A percentile compares a stretch with the other conserved stretches of the same genome.
phyloP scores from a whole-genome alignment of 2,113 vertebrate genomes.

The Proteles cristata region DNA sequence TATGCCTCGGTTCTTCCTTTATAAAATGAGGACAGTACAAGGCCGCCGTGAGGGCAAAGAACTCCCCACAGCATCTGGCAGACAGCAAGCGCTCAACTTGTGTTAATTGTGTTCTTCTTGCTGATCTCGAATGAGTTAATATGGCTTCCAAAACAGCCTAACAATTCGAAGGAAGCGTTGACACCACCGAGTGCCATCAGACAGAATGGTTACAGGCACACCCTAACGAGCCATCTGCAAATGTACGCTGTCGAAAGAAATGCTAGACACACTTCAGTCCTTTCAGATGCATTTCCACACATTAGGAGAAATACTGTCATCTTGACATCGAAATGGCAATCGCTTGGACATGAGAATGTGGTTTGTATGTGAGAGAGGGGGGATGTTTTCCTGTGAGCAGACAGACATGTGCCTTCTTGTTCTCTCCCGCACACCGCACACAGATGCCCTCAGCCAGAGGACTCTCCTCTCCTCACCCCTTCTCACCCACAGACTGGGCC shows the following conservation, averaged over 20 bases:
- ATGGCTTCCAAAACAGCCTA: not conserved
- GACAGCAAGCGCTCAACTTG: fast-evolving
- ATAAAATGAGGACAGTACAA: not conserved
- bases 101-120: not conserved
- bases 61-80: fast-evolving
- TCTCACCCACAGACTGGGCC: not conserved
- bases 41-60: not conserved
- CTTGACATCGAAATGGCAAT: constrained; percentile 27
- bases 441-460: not conserved
- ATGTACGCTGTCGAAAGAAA: not conserved
- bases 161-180: not conserved
- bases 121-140: not conserved
- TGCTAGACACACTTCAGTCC: constrained; percentile 16
- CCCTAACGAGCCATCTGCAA: constrained; percentile 17
- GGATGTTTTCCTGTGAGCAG: not conserved
- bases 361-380: not conserved
- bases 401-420: not conserved
- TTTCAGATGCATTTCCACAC: constrained; percentile 4
- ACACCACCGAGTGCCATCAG: not conserved
- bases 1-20: not conserved
- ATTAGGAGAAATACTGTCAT: constrained; percentile 31
- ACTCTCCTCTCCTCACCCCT: not conserved
- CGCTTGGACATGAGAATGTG: not conserved
- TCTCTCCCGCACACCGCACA: not conserved
- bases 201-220: not conserved